These are phyloP conservation scores for Mechanitis mazaeus DNA, from an alignment of 2,888 invertebrate species.

Conservation along the genomic window DNA sequence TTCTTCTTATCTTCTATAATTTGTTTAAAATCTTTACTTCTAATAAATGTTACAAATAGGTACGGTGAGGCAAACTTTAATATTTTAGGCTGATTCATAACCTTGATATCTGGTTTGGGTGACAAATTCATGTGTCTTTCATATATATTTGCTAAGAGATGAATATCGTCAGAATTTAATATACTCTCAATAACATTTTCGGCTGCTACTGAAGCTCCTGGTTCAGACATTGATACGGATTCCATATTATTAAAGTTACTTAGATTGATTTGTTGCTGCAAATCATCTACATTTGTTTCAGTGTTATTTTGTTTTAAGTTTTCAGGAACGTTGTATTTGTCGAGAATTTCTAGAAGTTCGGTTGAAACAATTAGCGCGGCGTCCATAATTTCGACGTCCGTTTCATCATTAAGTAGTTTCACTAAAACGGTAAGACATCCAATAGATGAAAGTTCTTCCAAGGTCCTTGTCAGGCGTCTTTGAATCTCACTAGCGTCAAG, in stretches of 20 bases:
- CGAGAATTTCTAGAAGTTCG: slow-evolving; percentile 72
- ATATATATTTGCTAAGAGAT: slow-evolving; percentile 78
- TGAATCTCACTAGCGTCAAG: slow-evolving; percentile 81
- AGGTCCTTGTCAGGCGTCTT: slow-evolving; percentile 78
- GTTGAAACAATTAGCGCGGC: slow-evolving; percentile 74
- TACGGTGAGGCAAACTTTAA: slow-evolving; percentile 65
- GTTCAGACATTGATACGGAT: slow-evolving; percentile 24
- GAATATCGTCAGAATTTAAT: slow-evolving; percentile 78
- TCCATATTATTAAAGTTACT: slow-evolving; percentile 37
- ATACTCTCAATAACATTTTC: slow-evolving; percentile 81
- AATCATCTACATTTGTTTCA: slow-evolving; percentile 45
- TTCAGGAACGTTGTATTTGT: slow-evolving; percentile 72
- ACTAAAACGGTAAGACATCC: slow-evolving; percentile 84
- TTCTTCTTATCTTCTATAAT: slow-evolving; percentile 77
- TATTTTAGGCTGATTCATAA: slow-evolving; percentile 38
- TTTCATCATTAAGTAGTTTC: slow-evolving; percentile 80
- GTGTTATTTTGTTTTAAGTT: slow-evolving; percentile 42
- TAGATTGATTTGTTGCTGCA: slow-evolving; percentile 43
- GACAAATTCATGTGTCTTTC: slow-evolving; percentile 66
- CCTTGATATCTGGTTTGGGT: slow-evolving; percentile 39
- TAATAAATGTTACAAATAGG: slow-evolving; percentile 77
- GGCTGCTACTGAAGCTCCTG: slow-evolving; percentile 36
- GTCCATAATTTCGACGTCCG: slow-evolving; percentile 83
- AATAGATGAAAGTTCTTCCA: slow-evolving; percentile 80
- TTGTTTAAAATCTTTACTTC: slow-evolving; percentile 76